phyloP scores from a whole-genome alignment of 1,140 invertebrate species.

The Luehdorfia chinensis region DNA sequence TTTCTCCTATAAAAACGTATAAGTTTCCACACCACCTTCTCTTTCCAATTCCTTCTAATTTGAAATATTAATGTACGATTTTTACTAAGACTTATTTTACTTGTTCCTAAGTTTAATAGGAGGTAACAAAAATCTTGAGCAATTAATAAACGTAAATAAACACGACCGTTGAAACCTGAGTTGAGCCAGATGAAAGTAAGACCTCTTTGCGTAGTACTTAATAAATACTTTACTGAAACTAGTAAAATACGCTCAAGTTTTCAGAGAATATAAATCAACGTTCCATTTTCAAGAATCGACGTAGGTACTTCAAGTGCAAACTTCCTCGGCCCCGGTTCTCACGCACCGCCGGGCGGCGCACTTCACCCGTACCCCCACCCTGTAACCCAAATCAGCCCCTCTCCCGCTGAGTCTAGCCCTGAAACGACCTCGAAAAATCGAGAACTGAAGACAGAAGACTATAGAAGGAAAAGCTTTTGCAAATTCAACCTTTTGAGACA shows the following conservation, averaged over 20 bases:
- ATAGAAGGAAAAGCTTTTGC: conserved; percentile 29
- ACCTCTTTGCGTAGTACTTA: too few species aligned
- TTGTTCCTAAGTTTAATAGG: too few species aligned
- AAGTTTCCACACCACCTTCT: too few species aligned
- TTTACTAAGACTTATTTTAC: too few species aligned
- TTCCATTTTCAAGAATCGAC: conserved; percentile 25
- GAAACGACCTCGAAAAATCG: conserved; percentile 31
- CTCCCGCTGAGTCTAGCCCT: conserved; percentile 17
- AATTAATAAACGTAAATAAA: too few species aligned
- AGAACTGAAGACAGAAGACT: conserved; percentile 9
- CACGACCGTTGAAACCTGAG: too few species aligned
- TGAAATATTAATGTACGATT: too few species aligned
- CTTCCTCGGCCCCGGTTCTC: conserved; percentile 22
- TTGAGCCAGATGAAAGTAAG: too few species aligned
- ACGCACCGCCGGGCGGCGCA: conserved; percentile 10
- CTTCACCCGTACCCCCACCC: conserved; percentile 1
- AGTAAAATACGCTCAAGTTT: neutral
- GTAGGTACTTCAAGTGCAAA: conserved; percentile 21
- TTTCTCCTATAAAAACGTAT: too few species aligned
- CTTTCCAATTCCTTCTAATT: too few species aligned
- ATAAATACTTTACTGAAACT: too few species aligned
- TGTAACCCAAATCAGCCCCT: conserved; percentile 10
- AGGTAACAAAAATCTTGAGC: too few species aligned
- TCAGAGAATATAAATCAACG: conserved; percentile 19
- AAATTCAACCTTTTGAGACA: conserved; percentile 27